A percentile compares a stretch with the other conserved stretches of the same genome.
phyloP scores from a whole-genome alignment of 2,888 invertebrate genomes.

The Drosophila emarginata region DNA sequence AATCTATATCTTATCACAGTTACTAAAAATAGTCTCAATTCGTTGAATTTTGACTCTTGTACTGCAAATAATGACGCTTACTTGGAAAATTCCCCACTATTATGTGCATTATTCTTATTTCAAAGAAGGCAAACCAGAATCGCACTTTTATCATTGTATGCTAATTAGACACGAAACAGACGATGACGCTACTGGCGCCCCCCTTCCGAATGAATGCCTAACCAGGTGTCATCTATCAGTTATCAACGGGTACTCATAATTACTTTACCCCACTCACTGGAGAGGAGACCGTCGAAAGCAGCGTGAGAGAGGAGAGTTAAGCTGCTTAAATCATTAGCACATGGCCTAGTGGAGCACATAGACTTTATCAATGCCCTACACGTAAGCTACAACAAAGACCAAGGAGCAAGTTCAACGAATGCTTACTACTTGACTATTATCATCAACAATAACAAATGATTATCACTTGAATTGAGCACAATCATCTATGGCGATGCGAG shows the following conservation, averaged over 20 bases:
- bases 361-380: constrained; percentile 5
- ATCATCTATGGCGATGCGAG: constrained; percentile 35
- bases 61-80: constrained; percentile 31
- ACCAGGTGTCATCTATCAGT: constrained; percentile 18
- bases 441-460: constrained; percentile 28
- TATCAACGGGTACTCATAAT: constrained; percentile 9
- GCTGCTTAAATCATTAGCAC: constrained; percentile 32
- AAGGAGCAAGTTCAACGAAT: constrained; percentile 8
- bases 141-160: constrained; percentile 29
- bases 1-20: constrained; percentile 13
- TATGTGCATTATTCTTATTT: constrained; percentile 31
- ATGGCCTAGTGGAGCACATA: constrained; percentile 1
- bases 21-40: constrained; percentile 35
- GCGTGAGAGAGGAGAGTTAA: neutral
- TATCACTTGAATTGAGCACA: constrained; percentile 64
- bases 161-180: constrained; percentile 37
- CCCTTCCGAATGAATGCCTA: neutral
- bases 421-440: neutral
- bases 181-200: constrained; percentile 1
- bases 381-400: neutral
- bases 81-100: constrained; percentile 32
- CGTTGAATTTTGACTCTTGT: constrained; percentile 31
- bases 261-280: constrained; percentile 24
- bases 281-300: neutral
- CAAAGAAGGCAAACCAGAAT: constrained; percentile 5